Evolutionary conservation across 1,140 invertebrate species (phyloP), one percentile per base, ranked within the genome.

Genomic region (Temnothorax curvispinosus): DNA sequence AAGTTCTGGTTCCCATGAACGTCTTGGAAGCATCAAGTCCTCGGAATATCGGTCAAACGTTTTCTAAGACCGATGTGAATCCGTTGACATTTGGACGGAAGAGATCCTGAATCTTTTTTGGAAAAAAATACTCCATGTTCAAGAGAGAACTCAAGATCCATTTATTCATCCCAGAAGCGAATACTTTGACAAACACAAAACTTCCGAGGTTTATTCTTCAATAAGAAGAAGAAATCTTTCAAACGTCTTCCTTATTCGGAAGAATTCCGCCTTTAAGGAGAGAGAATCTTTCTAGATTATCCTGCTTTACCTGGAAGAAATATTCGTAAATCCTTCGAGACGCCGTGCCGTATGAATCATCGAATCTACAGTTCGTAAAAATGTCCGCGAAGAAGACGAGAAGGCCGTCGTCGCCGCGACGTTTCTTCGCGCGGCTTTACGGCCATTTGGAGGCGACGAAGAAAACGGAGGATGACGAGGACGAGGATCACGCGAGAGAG

Each of bases 341-440:
- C 5, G 56, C 9, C 65, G 32, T 32, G 56, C 9, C 65, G 32
- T 32, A 75, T 74, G 69, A 44, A 38, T 13, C 3, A 7, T 38
- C 8, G 27, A 41, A 38, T 27, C 56, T 74, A 38, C 13, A 27
- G 2, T 38, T 82, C 18, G n/a, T 38, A 35, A 15, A 89, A 89
- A 94, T 94, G 94, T 92, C 80, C 44, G 18, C 93, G 86, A 88
- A 92, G 8, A 94, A 93, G 77, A 78, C 74, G 8, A 91, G 91
- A 44, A 92, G 96, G 38, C 97, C 97, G 13, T 97, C 96, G 4
- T 97, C 96, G 0, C 97, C 97, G 18, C 93, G 96, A 47, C 96
- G 96, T 89, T 97, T 97, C 93, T 97, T 97, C 88, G 96, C 96
- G 8, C 94, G 96, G 47, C 93, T 97, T 15, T 97, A 97, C 76